Percentiles rank a stretch among this genome's conserved stretches.
Conservation (phyloP, 2,888 invertebrate genomes). For the Drepana falcataria region DNA sequence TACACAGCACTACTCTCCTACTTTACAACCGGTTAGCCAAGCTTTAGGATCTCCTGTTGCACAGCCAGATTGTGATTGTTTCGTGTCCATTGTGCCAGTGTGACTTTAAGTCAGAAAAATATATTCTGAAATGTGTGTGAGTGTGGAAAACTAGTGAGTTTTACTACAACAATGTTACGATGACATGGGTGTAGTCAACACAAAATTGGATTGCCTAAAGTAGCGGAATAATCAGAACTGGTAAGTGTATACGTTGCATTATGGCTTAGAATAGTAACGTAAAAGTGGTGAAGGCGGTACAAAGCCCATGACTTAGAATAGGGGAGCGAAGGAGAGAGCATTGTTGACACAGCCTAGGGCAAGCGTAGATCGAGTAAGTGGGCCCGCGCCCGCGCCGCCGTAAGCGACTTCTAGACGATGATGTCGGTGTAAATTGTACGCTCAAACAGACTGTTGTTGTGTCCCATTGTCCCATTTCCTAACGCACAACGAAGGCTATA, state of each 20-base stretch:
- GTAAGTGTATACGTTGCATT: slow-evolving; percentile 44
- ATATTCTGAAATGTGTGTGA: slow-evolving; percentile 14
- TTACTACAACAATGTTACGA: slow-evolving; percentile 19
- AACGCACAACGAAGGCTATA: slow-evolving; percentile 12
- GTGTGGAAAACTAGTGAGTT: slow-evolving; percentile 2
- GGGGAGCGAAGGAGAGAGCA: slow-evolving; percentile 62
- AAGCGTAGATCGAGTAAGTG: slow-evolving; percentile 35
- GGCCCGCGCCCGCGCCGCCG: slow-evolving; percentile 5
- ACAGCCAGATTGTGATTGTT: slow-evolving; percentile 45
- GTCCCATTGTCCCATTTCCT: slow-evolving; percentile 31
- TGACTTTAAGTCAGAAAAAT: slow-evolving; percentile 31
- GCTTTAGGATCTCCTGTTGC: slow-evolving; percentile 47
- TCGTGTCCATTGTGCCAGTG: slow-evolving; percentile 40
- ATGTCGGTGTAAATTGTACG: slow-evolving; percentile 31
- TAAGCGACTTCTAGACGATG: slow-evolving; percentile 16
- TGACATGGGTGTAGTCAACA: slow-evolving; percentile 44
- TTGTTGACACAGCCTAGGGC: slow-evolving; percentile 69
- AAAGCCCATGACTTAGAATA: slow-evolving; percentile 46
- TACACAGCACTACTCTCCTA: slow-evolving; percentile 49
- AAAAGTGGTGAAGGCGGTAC: slow-evolving; percentile 47
- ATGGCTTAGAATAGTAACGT: slow-evolving; percentile 26
- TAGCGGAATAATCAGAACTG: slow-evolving; percentile 40
- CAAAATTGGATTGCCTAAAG: slow-evolving; percentile 53
- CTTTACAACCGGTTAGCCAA: slow-evolving; percentile 61
- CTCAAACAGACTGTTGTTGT: slow-evolving; percentile 35